Conservation (phyloP, 2,113 vertebrate genomes). For the Limnothrissa miodon region DNA sequence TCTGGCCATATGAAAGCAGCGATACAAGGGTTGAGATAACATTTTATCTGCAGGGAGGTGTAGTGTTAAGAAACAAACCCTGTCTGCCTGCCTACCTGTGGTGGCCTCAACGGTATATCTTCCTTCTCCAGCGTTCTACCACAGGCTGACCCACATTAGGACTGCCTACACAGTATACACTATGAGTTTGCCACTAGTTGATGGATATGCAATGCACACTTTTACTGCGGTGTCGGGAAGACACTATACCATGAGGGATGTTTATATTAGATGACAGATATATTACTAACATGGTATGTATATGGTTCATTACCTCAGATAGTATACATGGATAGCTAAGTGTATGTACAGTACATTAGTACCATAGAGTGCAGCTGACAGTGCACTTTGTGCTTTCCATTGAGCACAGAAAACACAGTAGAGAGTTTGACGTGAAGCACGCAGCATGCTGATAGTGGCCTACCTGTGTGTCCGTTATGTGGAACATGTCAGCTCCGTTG, state of each 20-base stretch:
- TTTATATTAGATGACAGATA: too few relatives aligned
- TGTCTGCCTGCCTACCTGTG: not conserved
- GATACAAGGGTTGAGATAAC: constrained; percentile 63
- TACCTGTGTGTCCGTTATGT: constrained; percentile 86
- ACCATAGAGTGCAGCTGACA: too few relatives aligned
- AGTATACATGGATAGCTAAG: not conserved
- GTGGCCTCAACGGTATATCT: not conserved
- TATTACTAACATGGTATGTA: not conserved
- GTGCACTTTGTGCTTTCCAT: too few relatives aligned
- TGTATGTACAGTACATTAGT: not conserved
- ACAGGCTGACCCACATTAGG: not conserved
- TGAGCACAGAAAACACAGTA: too few relatives aligned
- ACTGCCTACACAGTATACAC: not conserved
- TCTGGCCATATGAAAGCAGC: constrained; percentile 60
- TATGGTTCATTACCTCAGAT: too few relatives aligned
- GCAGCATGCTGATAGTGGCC: constrained; percentile 45
- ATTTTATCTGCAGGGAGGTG: constrained; percentile 46
- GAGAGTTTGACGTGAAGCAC: not conserved
- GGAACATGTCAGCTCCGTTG: constrained; percentile 88
- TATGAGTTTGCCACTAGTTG: not conserved
- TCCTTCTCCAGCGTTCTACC: not conserved
- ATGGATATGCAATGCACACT: too few relatives aligned
- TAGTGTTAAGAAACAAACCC: constrained; percentile 48
- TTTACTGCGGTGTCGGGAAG: too few relatives aligned
- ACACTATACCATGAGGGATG: too few relatives aligned